phyloP scores from a whole-genome alignment of 1,140 invertebrate species.

The Drosophila prosaltans region DNA sequence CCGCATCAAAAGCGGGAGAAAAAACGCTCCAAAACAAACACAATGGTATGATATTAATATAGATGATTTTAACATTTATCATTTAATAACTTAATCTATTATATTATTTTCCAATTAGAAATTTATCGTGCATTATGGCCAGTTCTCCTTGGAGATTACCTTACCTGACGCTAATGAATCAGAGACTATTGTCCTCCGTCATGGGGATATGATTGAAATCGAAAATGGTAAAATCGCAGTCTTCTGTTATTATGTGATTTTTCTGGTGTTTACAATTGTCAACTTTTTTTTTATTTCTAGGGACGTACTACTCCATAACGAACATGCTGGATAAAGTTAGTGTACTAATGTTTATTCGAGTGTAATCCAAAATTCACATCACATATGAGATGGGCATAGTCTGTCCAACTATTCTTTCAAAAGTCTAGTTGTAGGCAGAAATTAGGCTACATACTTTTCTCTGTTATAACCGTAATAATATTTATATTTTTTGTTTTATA shows the following conservation, averaged over 20 bases:
- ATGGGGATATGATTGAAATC: slow-evolving; percentile 65
- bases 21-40: slow-evolving; percentile 36
- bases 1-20: slow-evolving; percentile 43
- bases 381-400: background rate
- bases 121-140: slow-evolving; percentile 52
- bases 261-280: no score
- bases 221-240: slow-evolving; percentile 40
- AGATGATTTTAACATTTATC: no score
- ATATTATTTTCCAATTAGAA: slow-evolving; percentile 31
- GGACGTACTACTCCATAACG: slow-evolving; percentile 37
- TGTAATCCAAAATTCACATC: background rate
- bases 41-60: slow-evolving; percentile 36
- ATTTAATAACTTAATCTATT: background rate
- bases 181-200: slow-evolving; percentile 22
- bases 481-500: slow-evolving; percentile 4
- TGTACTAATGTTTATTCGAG: slow-evolving; percentile 47
- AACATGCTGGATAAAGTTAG: slow-evolving; percentile 43
- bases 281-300: slow-evolving; percentile 29
- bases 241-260: background rate
- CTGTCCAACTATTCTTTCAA: background rate
- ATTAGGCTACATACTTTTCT: no score
- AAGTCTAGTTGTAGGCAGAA: background rate
- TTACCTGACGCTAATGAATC: background rate
- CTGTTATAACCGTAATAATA: background rate
- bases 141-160: slow-evolving; percentile 37